Conservation (phyloP, 2,888 invertebrate genomes). For the Epinotia brunnichana region DNA sequence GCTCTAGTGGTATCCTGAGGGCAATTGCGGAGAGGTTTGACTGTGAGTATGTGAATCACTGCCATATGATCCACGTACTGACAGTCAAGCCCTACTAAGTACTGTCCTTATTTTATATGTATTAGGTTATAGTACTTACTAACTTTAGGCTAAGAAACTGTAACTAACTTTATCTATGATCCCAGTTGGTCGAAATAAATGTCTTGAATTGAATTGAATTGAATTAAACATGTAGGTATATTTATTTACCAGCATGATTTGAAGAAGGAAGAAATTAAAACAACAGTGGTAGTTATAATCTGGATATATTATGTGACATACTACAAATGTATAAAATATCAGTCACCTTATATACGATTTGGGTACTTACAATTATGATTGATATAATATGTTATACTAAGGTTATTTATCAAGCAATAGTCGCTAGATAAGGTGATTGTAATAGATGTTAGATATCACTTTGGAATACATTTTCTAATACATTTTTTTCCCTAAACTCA, state of each 20-base stretch:
- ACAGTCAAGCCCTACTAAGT: too few species aligned
- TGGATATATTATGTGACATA: conserved; percentile 26
- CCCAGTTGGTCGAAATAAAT: too few species aligned
- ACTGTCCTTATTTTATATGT: too few species aligned
- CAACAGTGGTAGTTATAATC: conserved; percentile 9
- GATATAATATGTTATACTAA: conserved; percentile 7
- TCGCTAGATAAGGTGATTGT: background rate
- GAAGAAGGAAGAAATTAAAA: conserved; percentile 16
- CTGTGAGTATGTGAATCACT: too few species aligned
- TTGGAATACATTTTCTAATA: background rate
- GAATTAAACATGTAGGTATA: background rate
- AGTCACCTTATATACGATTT: conserved; percentile 62
- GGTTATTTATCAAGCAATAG: conserved; percentile 1
- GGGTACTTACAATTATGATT: conserved; percentile 5
- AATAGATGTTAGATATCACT: background rate
- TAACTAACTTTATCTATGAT: too few species aligned
- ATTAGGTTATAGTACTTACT: too few species aligned
- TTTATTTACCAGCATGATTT: background rate
- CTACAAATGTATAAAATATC: conserved; percentile 79
- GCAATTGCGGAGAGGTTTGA: too few species aligned
- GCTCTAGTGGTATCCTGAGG: too few species aligned
- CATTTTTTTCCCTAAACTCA: background rate
- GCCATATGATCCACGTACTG: too few species aligned
- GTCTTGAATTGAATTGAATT: too few species aligned
- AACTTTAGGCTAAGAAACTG: too few species aligned